phyloP scores from a whole-genome alignment of 2,797 vertebrate species.

The Rhinogobio ventralis region DNA sequence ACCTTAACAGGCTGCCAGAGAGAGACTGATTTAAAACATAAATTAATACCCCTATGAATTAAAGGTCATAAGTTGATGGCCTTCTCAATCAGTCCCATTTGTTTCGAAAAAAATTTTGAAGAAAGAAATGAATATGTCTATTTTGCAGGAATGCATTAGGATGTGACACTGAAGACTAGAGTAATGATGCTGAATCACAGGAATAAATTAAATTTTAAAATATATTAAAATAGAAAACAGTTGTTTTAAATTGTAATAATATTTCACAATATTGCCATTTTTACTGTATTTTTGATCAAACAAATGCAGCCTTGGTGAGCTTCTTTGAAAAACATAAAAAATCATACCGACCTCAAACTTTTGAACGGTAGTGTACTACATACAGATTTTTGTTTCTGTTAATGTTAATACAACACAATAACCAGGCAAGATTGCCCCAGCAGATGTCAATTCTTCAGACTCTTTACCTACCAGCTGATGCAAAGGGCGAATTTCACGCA shows the following conservation, averaged over 20 bases:
- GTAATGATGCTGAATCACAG: neutral
- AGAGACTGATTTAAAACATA: neutral
- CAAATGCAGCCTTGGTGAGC: neutral
- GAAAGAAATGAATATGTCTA: neutral
- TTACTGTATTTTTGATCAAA: neutral
- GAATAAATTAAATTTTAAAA: neutral
- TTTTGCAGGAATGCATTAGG: neutral
- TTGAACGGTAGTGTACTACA: neutral
- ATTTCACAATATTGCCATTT: no score
- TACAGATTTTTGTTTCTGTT: neutral
- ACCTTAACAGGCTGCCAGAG: neutral
- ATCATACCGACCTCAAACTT: neutral
- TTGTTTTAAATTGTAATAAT: neutral
- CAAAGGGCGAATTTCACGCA: constrained; percentile 5
- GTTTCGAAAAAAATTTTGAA: neutral
- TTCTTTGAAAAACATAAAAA: neutral
- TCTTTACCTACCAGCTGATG: constrained; percentile 9
- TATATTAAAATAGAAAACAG: neutral
- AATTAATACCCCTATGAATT: neutral
- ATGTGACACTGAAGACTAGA: neutral
- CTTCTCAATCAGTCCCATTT: neutral
- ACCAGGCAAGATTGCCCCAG: neutral
- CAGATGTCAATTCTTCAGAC: neutral
- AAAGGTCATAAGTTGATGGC: constrained; percentile 1
- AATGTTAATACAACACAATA: neutral